Evolutionary conservation across 2,113 vertebrate genomes (phyloP).

Genomic region (Clarias batrachus): DNA sequence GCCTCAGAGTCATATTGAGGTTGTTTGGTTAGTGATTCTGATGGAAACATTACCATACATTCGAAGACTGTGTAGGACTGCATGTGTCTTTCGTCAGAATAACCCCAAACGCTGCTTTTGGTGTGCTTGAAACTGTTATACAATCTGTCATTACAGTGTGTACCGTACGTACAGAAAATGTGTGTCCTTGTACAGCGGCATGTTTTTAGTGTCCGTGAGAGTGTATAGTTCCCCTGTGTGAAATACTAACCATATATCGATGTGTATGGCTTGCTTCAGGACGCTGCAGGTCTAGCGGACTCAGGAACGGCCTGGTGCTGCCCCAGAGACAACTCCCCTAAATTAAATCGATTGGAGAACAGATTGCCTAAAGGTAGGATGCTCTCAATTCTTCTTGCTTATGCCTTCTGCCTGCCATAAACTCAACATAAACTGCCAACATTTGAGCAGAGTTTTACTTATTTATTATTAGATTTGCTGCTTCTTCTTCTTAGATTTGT

Average conservation of each 20-base stretch:
- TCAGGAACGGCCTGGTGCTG: conserved; percentile 53
- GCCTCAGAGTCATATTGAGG: not conserved
- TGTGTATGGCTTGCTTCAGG: conserved; percentile 60
- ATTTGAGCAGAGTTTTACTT: not conserved
- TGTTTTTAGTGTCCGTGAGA: not conserved
- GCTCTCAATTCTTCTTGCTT: not conserved
- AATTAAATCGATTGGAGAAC: conserved; percentile 53
- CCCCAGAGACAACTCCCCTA: conserved; percentile 55
- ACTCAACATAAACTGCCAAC: not conserved
- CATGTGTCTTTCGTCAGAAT: conserved; percentile 12
- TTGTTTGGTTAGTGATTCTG: not conserved
- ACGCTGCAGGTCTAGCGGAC: conserved; percentile 48
- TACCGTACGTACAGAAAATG: not conserved
- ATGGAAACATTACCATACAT: conserved; percentile 7
- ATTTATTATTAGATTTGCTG: not conserved
- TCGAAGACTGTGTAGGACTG: conserved; percentile 10
- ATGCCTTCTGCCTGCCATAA: not conserved
- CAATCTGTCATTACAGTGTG: not conserved
- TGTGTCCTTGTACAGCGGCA: not conserved
- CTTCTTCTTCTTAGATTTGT: not conserved
- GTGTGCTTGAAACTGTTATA: conserved; percentile 2
- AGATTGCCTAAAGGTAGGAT: conserved; percentile 67
- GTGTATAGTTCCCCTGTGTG: not conserved
- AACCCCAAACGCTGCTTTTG: conserved; percentile 30
- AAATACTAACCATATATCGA: conserved; percentile 25